Conservation (phyloP, 2,888 invertebrate genomes). For the Orthonychiurus folsomi region DNA sequence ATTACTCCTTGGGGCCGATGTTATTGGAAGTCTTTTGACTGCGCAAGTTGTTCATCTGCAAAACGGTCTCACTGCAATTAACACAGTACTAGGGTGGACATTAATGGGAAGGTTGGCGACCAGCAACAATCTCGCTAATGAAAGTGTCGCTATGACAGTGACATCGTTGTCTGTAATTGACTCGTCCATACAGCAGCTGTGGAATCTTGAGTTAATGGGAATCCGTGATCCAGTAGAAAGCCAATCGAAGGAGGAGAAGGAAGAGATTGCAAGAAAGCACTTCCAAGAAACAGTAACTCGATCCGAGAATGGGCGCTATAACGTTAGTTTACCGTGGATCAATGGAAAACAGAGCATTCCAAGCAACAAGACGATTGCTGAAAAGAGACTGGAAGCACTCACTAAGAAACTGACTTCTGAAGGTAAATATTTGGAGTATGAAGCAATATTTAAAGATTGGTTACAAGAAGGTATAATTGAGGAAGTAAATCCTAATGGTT, state of each 20-base stretch:
- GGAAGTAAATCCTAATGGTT: constrained; percentile 22
- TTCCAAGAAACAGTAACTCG: constrained; percentile 13
- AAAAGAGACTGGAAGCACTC: constrained; percentile 10
- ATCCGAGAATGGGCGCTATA: constrained; percentile 18
- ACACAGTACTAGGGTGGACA: constrained; percentile 27
- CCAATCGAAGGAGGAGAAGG: constrained; percentile 11
- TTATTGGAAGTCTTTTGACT: constrained; percentile 16
- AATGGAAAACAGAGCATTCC: constrained; percentile 10
- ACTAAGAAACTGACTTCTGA: constrained; percentile 7
- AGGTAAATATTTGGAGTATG: constrained; percentile 13
- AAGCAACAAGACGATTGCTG: constrained; percentile 16
- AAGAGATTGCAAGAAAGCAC: constrained; percentile 12
- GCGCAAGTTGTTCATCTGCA: constrained; percentile 17
- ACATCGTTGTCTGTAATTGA: not conserved
- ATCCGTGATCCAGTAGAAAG: constrained; percentile 16
- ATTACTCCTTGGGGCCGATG: constrained; percentile 24
- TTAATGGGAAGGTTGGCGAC: constrained; percentile 11
- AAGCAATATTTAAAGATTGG: constrained; percentile 20
- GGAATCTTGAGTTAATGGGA: constrained; percentile 22
- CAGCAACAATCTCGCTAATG: not conserved
- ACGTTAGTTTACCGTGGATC: constrained; percentile 20
- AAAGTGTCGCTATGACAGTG: not conserved
- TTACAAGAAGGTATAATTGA: constrained; percentile 39
- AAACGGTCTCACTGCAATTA: constrained; percentile 19
- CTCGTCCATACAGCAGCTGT: constrained; percentile 12